phyloP scores from a whole-genome alignment of 2,797 vertebrate genomes.

The Perodicticus potto region DNA sequence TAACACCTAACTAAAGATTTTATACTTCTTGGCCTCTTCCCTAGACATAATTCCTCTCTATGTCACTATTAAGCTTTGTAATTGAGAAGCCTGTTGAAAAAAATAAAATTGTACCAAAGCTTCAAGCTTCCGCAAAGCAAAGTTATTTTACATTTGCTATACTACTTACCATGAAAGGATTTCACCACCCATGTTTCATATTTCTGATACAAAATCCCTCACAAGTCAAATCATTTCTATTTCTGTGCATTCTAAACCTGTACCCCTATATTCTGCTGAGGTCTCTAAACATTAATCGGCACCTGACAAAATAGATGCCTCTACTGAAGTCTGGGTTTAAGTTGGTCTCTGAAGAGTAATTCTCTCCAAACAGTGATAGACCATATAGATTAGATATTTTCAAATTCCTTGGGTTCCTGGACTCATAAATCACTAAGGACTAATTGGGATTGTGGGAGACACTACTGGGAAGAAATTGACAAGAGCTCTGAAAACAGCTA shows the following conservation, averaged over 20 bases:
- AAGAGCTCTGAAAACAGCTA: background rate
- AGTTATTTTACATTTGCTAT: background rate
- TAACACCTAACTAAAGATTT: background rate
- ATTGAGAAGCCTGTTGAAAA: background rate
- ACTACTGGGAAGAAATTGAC: background rate
- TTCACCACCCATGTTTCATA: background rate
- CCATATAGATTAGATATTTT: background rate
- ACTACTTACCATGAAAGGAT: background rate
- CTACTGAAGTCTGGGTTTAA: background rate
- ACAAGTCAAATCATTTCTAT: background rate
- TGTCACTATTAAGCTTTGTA: background rate
- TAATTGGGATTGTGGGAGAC: background rate
- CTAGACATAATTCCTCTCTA: background rate
- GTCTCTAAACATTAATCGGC: background rate
- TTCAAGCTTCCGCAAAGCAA: background rate
- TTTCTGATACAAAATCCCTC: background rate
- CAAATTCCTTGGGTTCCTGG: background rate
- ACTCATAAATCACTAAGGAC: background rate
- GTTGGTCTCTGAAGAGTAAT: background rate
- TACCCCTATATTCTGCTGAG: background rate
- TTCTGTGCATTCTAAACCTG: background rate
- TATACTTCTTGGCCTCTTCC: background rate
- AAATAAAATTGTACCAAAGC: background rate
- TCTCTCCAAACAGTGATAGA: background rate
- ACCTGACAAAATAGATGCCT: background rate